Evolutionary conservation across 2,113 vertebrate genomes (phyloP), one percentile per base, ranked within the genome.

Genomic region (Neolamprologus variostigma): DNA sequence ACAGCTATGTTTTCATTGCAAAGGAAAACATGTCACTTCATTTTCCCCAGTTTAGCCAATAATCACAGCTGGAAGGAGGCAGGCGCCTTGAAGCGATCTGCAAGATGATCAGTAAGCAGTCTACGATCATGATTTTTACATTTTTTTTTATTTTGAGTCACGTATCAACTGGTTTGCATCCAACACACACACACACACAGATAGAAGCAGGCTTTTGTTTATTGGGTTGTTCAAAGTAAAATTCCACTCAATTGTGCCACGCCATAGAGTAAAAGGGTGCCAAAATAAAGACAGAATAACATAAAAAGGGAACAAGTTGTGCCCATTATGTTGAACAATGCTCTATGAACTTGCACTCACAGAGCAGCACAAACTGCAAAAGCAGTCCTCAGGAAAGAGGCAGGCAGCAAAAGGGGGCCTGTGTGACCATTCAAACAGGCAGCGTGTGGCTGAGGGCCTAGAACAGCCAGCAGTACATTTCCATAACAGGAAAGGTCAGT

Each of bases 401-500:
- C 61, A 28, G 87, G 85, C 84, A 82, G 87, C 79, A 90, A 71
- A 87, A 86, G 45, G 81, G 79, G 80, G 89, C 54, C 90, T 87
- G 87, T 84, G 87, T 86, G 86, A 86, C 90, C 89, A 89, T 89
- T 95, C 79, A 92, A 93, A 89, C 80, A 45, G 68, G 86, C 87
- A 89, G 54, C 13, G 1, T 89, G 93, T 93, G 92, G 89, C 91
- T 89, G 87, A 33, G 54, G 91, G 88, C 93, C 93, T 86, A 83
- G 84, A 90, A 88, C 89, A 90, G 92, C 88, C 94, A 86, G 87
- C 81, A 88, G 92, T 81, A 94, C 95, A 94, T 96, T 94, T 95
- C 94, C 96, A 95, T 94, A 96, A 96, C 95, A 96, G 95, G 96
- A 97, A 96, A 96, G 94, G 95, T 94, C 92, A 94, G 94, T 73